Percentiles rank a stretch among this genome's conserved stretches.
Evolutionary conservation across 2,797 vertebrate genomes (phyloP).

Genomic region (Rhinoraja longicauda): DNA sequence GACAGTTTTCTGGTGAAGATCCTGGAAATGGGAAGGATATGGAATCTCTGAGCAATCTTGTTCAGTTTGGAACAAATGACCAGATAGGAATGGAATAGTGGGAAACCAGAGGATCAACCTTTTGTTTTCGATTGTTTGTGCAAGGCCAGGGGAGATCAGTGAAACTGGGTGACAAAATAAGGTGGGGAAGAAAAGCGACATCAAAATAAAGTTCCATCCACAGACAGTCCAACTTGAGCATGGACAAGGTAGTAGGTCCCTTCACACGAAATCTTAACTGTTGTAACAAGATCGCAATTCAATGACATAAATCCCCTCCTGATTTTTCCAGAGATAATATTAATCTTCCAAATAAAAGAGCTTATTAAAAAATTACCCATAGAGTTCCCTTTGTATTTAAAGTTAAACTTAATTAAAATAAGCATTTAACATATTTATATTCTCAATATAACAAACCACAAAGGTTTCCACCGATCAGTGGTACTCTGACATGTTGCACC

Average conservation of each 20-base stretch:
- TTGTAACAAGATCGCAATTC: background rate
- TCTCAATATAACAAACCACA: background rate
- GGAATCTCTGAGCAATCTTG: background rate
- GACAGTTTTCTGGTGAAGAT: background rate
- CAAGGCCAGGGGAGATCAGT: background rate
- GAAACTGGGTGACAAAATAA: background rate
- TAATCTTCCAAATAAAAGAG: background rate
- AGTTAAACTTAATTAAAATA: background rate
- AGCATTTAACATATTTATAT: background rate
- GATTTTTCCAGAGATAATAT: background rate
- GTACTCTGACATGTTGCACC: background rate
- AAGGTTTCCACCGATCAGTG: background rate
- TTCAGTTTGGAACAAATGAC: background rate
- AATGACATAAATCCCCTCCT: background rate
- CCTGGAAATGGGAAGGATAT: background rate
- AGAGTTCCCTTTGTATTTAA: background rate
- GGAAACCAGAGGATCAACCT: no score
- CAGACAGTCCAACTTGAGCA: background rate
- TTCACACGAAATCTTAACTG: background rate
- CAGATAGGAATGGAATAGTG: background rate
- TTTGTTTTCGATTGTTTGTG: background rate
- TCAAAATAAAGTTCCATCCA: background rate
- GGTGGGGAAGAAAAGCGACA: background rate
- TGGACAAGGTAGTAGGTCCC: background rate
- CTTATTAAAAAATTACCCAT: no score